Base-by-base conservation (phyloP, 2,888 invertebrate genomes). In the Trachelus iudaicus region DNA sequence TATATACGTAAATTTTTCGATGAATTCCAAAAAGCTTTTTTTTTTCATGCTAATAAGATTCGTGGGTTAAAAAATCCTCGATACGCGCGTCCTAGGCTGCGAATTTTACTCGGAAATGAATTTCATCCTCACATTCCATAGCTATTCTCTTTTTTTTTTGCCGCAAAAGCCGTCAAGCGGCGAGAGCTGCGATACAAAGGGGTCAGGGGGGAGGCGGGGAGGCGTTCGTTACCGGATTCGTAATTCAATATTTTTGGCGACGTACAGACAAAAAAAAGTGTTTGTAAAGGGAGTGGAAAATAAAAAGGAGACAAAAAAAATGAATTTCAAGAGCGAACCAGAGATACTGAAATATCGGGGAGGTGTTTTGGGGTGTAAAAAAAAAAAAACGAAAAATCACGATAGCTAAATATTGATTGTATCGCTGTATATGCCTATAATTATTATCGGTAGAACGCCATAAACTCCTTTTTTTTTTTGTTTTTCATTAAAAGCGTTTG, bases 1-100 rank as follows among this genome's bases (percentile, higher is more conserved):
- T 6, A 13, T 13, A 13, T 4, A 37, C 6, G 15, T 40, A 37
- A 13, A 37, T 40, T 40, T 40, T 40, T 6, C 1, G 15, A 15
- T 40, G 79, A 81, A 81, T 79, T 77, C 80, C 81, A 79, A 75
- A 81, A 81, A 81, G 79, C 82, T 79, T 81, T 81, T 84, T 81
- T 81, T 84, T 83, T 82, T 85, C 81, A 82, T 80, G 82, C 82
- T 82, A 85, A 84, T 84, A 85, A 84, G 82, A 83, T 83, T 83
- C 73, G 73, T 77, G 78, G 71, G 71, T 34, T 73, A 56, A 73
- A 73, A 73, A 77, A 74, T 71, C 34, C 34, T 73, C 73, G 75
- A 76, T 75, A 73, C 68, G 23, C 68, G 23, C 30, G 69, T 15
- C 35, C 35, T 69, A 35, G 69, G 77, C 73, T 31, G 69, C 31